phyloP scores from a whole-genome alignment of 2,797 vertebrate species.

The Hydrolagus colliei region DNA sequence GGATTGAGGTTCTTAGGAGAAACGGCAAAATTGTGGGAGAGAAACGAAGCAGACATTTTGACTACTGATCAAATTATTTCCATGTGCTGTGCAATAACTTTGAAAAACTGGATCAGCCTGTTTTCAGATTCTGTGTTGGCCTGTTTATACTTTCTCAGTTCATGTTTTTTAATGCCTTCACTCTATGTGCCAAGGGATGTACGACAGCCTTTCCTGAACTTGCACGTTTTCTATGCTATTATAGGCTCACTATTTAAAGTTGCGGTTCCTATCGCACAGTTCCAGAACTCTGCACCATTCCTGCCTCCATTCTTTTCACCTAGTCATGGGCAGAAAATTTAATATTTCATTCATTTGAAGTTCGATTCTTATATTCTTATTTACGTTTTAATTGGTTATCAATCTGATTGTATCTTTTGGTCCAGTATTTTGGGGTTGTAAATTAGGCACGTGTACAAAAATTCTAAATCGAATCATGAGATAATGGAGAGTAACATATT shows the following conservation, averaged over 20 bases:
- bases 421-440: not conserved
- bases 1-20: not conserved
- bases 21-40: not conserved
- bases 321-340: not conserved
- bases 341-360: not conserved
- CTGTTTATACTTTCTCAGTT: constrained; percentile 10
- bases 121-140: constrained; percentile 17
- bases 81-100: constrained; percentile 22
- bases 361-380: not conserved
- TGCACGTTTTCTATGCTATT: constrained; percentile 13
- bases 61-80: constrained; percentile 29
- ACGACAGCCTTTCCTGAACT: constrained; percentile 13
- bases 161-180: constrained; percentile 25
- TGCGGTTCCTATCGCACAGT: not conserved
- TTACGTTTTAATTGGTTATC: not conserved
- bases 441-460: not conserved
- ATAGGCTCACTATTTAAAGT: not conserved
- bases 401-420: not conserved
- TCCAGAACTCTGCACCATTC: not conserved
- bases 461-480: not conserved
- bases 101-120: constrained; percentile 11
- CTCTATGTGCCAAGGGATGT: constrained; percentile 12
- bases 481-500: not conserved
- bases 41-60: constrained; percentile 23
- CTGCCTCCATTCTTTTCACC: not conserved